These are phyloP conservation scores for Cryptoblepharus egeriae DNA, from an alignment of 2,797 vertebrate species.

Conservation along the genomic window DNA sequence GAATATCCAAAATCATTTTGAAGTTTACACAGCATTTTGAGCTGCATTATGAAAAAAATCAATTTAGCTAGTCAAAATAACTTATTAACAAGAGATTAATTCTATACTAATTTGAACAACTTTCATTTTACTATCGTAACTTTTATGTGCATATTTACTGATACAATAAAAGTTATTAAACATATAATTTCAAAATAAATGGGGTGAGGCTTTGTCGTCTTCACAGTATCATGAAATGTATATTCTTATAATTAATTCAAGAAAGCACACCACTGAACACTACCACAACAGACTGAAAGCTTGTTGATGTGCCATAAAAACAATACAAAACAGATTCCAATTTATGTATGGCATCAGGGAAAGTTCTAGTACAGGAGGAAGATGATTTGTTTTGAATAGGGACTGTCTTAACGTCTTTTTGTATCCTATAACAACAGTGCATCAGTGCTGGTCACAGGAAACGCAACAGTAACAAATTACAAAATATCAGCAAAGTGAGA, in stretches of 20 bases:
- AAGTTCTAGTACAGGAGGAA: background rate
- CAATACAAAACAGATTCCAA: conserved; percentile 34
- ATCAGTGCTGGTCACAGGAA: background rate
- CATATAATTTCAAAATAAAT: background rate
- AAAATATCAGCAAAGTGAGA: background rate
- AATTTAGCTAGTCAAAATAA: background rate
- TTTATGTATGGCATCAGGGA: background rate
- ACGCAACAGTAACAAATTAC: background rate
- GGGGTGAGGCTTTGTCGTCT: background rate
- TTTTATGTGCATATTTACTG: background rate
- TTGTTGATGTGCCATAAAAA: background rate
- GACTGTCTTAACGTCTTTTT: conserved; percentile 23
- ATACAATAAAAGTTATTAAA: background rate
- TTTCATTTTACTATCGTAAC: background rate
- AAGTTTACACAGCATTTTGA: background rate
- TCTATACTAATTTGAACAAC: background rate
- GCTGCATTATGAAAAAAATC: background rate
- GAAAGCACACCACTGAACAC: conserved; percentile 22
- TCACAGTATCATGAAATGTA: background rate
- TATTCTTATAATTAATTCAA: conserved; percentile 25
- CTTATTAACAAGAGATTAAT: background rate
- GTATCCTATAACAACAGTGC: conserved; percentile 17
- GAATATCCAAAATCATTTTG: background rate
- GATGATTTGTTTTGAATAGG: conserved; percentile 31
- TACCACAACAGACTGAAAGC: conserved; percentile 11